Conservation (phyloP, 2,113 vertebrate genomes). For the Cisticola juncidis region DNA sequence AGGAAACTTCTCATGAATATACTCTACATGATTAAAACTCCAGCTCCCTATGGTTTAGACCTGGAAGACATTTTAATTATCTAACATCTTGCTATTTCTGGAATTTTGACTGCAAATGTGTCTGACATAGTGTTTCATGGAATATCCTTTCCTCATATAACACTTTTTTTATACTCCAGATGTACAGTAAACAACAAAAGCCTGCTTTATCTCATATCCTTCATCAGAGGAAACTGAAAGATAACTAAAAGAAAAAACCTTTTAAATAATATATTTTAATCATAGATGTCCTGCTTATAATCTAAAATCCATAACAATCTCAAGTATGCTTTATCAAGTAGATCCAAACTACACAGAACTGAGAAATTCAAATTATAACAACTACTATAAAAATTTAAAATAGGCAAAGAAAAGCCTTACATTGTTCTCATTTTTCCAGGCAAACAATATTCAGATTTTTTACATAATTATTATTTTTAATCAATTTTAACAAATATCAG, state of each 20-base stretch:
- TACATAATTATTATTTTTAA: neutral
- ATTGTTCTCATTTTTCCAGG: neutral
- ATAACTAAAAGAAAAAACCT: constrained; percentile 13
- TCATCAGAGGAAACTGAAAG: constrained; percentile 65
- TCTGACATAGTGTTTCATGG: constrained; percentile 73
- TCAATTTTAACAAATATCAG: neutral
- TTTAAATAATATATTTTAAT: constrained; percentile 53
- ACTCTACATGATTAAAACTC: constrained; percentile 75
- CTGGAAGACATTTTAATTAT: constrained; percentile 80
- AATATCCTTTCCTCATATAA: constrained; percentile 72
- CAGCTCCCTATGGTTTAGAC: constrained; percentile 72
- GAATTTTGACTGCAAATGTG: constrained; percentile 73
- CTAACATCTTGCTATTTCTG: constrained; percentile 77
- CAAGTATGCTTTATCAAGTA: neutral
- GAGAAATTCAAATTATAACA: neutral
- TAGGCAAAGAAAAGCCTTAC: neutral
- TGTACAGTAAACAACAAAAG: constrained; percentile 76
- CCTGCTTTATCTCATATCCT: constrained; percentile 70
- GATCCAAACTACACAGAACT: neutral
- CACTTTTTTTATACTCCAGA: constrained; percentile 69
- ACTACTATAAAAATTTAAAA: neutral
- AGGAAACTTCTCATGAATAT: constrained; percentile 72
- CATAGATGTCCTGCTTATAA: neutral
- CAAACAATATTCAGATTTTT: neutral
- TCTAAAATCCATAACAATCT: neutral